Conservation (phyloP, 2,888 invertebrate genomes). For the Troilus luridus region DNA sequence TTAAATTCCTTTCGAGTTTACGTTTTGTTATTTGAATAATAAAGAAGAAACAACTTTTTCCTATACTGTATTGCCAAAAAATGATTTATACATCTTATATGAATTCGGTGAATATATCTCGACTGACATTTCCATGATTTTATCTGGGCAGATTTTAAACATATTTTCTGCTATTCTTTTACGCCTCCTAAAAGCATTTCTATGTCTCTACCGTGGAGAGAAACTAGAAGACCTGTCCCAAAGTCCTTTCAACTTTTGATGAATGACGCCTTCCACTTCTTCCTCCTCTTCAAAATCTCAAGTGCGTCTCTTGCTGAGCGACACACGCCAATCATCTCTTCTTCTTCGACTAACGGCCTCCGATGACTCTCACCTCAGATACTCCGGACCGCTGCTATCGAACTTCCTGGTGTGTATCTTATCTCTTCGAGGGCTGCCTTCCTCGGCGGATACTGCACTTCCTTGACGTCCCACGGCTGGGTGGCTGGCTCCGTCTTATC, state of each 20-base stretch:
- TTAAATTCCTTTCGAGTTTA: too few relatives aligned
- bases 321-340: not conserved
- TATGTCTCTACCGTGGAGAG: not conserved
- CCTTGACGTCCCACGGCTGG: slow-evolving; percentile 19
- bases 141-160: not conserved
- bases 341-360: not conserved
- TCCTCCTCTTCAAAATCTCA: not conserved
- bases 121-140: too few relatives aligned
- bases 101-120: too few relatives aligned
- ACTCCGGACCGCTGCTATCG: not conserved
- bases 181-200: not conserved
- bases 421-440: not conserved
- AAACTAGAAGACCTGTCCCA: not conserved
- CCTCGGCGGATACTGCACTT: slow-evolving; percentile 29
- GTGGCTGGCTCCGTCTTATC: not conserved
- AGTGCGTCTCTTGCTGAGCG: too few relatives aligned
- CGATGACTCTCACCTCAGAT: not conserved
- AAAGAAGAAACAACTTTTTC: too few relatives aligned
- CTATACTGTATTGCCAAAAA: too few relatives aligned
- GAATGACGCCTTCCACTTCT: not conserved
- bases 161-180: not conserved
- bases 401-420: slow-evolving; percentile 29
- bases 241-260: not conserved
- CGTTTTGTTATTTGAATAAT: too few relatives aligned
- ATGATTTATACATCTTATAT: too few relatives aligned